Evolutionary conservation across 1,140 invertebrate genomes (phyloP), one percentile per base, ranked within the genome.

Genomic region (Leptonema lineaticorne): DNA sequence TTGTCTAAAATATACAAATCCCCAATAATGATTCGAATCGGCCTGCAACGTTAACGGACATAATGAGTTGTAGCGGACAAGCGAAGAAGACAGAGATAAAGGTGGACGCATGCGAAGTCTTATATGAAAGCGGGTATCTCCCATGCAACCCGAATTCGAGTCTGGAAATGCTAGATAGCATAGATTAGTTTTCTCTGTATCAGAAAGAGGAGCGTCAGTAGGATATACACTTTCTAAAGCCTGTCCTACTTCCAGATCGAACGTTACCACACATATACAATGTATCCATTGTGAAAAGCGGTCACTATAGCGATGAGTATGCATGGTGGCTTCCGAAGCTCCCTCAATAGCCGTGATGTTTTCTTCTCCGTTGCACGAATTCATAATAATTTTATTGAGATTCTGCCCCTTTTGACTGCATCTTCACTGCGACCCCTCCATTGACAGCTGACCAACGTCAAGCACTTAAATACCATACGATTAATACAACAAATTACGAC

Each of bases 101-200:
- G 50, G 50, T 85, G 75, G 28, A 75, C 78, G 41, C 33, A 78
- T 80, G 33, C 86, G 82, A 50, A 89, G 74, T 67, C 96, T 87
- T 75, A 99, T 95, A 76, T 97, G 93, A 82, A 98, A 98, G 78
- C 94, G 93, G 28, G 96, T 98, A 80, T 99, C 95, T 63, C 96
- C 96, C 93, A 98, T 98, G 78, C 96, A 97, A 46, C 95, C 95
- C 50, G 95, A 97, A 82, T 99, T 99, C 0, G 96, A 99, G 80
- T 99, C 97, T 8, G 97, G 97, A 82, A 99, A 99, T 9, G 96
- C 95, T 76, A 99, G 86, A 80, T 99, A 99, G 82, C 96, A 98
- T 70, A 99, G 93, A 83, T 97, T 99, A 69, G 92, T 93, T 79
- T 94, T 95, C 84, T 98, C 96, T 83, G 94, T 91, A 79, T 98